Evolutionary conservation across 2,888 invertebrate genomes (phyloP), one percentile per base, ranked within the genome.

Genomic region (Hirtodrosophila trivittata): DNA sequence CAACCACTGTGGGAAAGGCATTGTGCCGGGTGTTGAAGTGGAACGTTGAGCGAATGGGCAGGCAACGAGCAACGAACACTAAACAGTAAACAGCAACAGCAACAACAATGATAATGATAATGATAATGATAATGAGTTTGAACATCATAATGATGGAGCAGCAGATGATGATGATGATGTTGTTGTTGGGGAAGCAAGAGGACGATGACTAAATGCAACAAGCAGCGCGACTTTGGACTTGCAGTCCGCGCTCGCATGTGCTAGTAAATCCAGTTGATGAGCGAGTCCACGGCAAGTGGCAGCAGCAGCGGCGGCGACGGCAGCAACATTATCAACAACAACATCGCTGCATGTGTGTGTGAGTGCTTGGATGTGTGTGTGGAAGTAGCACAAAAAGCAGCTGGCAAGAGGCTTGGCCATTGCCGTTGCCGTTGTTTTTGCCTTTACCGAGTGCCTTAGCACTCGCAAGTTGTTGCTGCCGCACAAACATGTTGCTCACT

Each of bases 401-500:
- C 75, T 70, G 76, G 76, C 63, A 68, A 74, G 66, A 66, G 64
- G 71, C 74, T 68, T 73, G 75, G 75, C 75, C 55, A 55, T 49
- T 38, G 65, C 35, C 60, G 35, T 28, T 38, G 83, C 78, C 85
- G 85, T 49, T 64, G 52, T 26, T 58, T 49, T 42, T 59, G 65
- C 32, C 58, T 45, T 25, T 45, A 71, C 74, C 71, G 73, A 72
- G 73, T 70, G 75, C 69, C 66, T 43, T 10, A 63, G 73, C 57
- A 74, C 71, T 74, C 71, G 67, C 35, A 47, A 57, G 41, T 21
- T 46, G 46, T 18, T 28, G 35, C 47, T 37, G 66, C 62, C 55
- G 76, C 66, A 76, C 76, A 77, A 84, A 78, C 82, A 83, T 84
- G 82, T 83, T 84, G 82, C 82, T 84, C 78, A 77, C 77, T 84